phyloP scores from a whole-genome alignment of 2,888 invertebrate genomes.

The Macaria notata region DNA sequence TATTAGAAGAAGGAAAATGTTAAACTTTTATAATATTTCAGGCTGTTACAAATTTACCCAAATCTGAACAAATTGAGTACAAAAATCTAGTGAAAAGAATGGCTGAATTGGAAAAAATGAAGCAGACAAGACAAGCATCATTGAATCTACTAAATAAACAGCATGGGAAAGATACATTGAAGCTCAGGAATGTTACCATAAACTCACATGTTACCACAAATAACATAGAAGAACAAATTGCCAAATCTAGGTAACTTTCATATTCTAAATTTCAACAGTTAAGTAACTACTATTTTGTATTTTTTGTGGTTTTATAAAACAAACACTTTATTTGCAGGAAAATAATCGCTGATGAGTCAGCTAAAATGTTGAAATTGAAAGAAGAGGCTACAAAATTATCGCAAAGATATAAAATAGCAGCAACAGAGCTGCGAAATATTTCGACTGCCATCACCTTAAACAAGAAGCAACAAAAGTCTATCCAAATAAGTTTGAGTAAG shows the following conservation, averaged over 20 bases:
- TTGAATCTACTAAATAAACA: constrained; percentile 44
- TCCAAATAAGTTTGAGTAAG: constrained; percentile 61
- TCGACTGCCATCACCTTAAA: constrained; percentile 69
- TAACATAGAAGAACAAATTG: constrained; percentile 65
- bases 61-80: constrained; percentile 76
- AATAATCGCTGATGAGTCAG: constrained; percentile 72
- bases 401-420: constrained; percentile 71
- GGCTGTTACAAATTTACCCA: constrained; percentile 74
- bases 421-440: constrained; percentile 67
- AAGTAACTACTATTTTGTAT: neutral
- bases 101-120: constrained; percentile 75
- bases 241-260: constrained; percentile 59
- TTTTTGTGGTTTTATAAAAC: neutral
- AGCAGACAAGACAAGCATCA: constrained; percentile 61
- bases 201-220: constrained; percentile 33
- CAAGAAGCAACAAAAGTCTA: constrained; percentile 64
- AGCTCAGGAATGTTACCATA: constrained; percentile 56
- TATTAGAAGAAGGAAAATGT: neutral
- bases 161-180: constrained; percentile 59
- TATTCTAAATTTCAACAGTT: neutral
- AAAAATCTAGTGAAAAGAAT: constrained; percentile 73
- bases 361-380: constrained; percentile 67
- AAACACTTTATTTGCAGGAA: constrained; percentile 51
- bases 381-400: constrained; percentile 66
- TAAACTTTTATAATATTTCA: constrained; percentile 41